A percentile compares a stretch with the other conserved stretches of the same genome.
Evolutionary conservation across 1,140 invertebrate genomes (phyloP).

Genomic region (Drosophila baimaii): DNA sequence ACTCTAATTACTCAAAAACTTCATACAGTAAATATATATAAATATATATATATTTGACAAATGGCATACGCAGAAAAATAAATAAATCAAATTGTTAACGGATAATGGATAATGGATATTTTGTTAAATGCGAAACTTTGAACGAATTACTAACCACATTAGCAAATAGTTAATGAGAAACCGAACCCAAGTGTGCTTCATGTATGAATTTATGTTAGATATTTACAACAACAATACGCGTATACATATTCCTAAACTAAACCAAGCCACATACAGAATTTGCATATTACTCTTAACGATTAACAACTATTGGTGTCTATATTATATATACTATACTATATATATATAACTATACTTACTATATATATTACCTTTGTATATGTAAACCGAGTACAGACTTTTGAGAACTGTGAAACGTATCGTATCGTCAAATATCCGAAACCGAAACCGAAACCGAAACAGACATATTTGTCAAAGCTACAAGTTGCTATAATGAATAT

Average conservation of each 20-base stretch:
- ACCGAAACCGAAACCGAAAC: conserved; percentile 30
- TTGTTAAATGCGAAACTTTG: conserved; percentile 62
- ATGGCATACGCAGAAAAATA: conserved; percentile 5
- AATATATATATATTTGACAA: conserved; percentile 36
- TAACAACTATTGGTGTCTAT: conserved; percentile 76
- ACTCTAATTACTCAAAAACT: conserved; percentile 52
- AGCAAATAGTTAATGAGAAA: conserved; percentile 59
- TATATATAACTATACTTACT: conserved; percentile 56
- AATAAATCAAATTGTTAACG: conserved; percentile 65
- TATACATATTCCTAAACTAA: conserved; percentile 58
- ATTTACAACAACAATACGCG: conserved; percentile 67
- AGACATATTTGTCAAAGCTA: conserved; percentile 56
- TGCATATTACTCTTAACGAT: conserved; percentile 70
- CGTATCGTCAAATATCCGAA: conserved; percentile 58
- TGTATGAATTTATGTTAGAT: conserved; percentile 83
- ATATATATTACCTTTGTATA: conserved; percentile 51
- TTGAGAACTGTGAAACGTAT: conserved; percentile 59
- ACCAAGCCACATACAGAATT: conserved; percentile 58
- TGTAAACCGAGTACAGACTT: conserved; percentile 75
- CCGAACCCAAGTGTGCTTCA: conserved; percentile 84
- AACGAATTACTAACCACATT: conserved; percentile 48
- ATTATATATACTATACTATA: conserved; percentile 48
- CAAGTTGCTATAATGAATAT: conserved; percentile 42
- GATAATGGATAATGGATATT: conserved; percentile 54
- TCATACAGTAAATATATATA: conserved; percentile 56